A percentile compares a stretch with the other conserved stretches of the same genome.
phyloP scores from a whole-genome alignment of 1,140 invertebrate species.

The Agrypnia vestita region DNA sequence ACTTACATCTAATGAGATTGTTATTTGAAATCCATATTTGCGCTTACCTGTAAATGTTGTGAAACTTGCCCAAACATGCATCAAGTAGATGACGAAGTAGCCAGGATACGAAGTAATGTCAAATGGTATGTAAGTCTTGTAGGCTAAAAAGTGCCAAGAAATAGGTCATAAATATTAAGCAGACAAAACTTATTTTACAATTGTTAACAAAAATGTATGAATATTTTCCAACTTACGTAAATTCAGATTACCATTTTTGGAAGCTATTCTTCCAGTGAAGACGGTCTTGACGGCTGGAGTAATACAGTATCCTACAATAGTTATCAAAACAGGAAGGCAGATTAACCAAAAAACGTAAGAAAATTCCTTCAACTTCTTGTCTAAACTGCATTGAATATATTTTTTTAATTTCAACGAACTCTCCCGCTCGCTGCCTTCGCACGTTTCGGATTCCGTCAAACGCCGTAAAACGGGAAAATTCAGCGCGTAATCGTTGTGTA shows the following conservation, averaged over 20 bases:
- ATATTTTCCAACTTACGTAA: background rate
- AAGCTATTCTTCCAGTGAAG: slow-evolving; percentile 10
- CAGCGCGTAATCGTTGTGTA: slow-evolving; percentile 23
- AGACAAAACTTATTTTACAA: too few species aligned
- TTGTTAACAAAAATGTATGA: too few species aligned
- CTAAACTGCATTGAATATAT: slow-evolving; percentile 13
- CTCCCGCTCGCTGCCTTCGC: too few species aligned
- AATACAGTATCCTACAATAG: slow-evolving; percentile 43
- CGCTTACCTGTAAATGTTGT: slow-evolving; percentile 45
- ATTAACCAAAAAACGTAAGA: slow-evolving; percentile 32
- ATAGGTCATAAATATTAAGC: too few species aligned
- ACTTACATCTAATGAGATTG: background rate
- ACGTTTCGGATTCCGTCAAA: background rate
- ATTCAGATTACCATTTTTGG: slow-evolving; percentile 8
- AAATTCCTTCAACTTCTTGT: slow-evolving; percentile 38
- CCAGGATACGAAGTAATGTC: slow-evolving; percentile 40
- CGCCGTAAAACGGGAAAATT: background rate
- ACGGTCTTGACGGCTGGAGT: slow-evolving; percentile 22
- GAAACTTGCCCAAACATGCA: slow-evolving; percentile 35
- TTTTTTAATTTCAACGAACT: slow-evolving; percentile 20
- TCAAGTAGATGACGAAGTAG: slow-evolving; percentile 17
- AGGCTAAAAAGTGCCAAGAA: slow-evolving; percentile 9
- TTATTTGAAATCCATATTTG: background rate
- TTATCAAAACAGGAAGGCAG: slow-evolving; percentile 9
- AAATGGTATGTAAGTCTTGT: slow-evolving; percentile 23